Percentiles rank a stretch among this genome's conserved stretches.
These are phyloP conservation scores for Hozukius guyotensis DNA, from an alignment of 2,797 vertebrate genomes.

Conservation along the genomic window DNA sequence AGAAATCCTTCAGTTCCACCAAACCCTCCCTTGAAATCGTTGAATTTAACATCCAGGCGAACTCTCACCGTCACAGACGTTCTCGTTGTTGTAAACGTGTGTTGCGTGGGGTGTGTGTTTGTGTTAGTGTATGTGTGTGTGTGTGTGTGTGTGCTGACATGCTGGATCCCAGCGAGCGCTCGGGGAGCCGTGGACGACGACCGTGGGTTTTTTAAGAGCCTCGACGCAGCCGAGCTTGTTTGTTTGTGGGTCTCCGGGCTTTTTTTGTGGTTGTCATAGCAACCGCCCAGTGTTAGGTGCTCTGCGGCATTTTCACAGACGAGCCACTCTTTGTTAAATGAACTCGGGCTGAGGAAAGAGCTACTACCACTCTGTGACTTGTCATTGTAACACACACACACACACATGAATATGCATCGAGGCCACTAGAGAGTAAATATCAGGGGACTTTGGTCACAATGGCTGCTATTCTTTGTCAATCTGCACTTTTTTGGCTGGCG, in stretches of 20 bases:
- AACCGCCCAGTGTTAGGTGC: slow-evolving; percentile 54
- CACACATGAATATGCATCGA: slow-evolving; percentile 60
- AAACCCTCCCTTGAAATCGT: background rate
- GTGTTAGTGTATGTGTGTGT: background rate
- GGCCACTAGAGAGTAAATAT: slow-evolving; percentile 56
- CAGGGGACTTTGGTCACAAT: slow-evolving; percentile 41
- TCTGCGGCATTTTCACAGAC: slow-evolving; percentile 69
- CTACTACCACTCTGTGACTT: slow-evolving; percentile 55
- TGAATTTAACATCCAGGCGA: background rate
- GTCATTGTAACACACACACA: slow-evolving; percentile 26
- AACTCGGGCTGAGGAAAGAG: slow-evolving; percentile 51
- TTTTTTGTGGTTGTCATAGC: slow-evolving; percentile 62
- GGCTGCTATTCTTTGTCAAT: slow-evolving; percentile 51
- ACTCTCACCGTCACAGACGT: slow-evolving; percentile 9
- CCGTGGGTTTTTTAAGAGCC: slow-evolving; percentile 33
- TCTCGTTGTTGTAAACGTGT: slow-evolving; percentile 30
- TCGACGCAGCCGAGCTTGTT: slow-evolving; percentile 52
- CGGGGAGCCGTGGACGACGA: background rate
- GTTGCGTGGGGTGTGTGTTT: slow-evolving; percentile 1
- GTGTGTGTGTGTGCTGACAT: background rate
- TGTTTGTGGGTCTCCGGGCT: slow-evolving; percentile 67
- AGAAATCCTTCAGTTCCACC: background rate
- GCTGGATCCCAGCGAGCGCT: background rate
- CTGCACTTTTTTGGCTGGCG: slow-evolving; percentile 28
- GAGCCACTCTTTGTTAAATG: slow-evolving; percentile 48